These are phyloP conservation scores for Hydrophis major DNA, from an alignment of 2,797 vertebrate species.

Conservation along the genomic window DNA sequence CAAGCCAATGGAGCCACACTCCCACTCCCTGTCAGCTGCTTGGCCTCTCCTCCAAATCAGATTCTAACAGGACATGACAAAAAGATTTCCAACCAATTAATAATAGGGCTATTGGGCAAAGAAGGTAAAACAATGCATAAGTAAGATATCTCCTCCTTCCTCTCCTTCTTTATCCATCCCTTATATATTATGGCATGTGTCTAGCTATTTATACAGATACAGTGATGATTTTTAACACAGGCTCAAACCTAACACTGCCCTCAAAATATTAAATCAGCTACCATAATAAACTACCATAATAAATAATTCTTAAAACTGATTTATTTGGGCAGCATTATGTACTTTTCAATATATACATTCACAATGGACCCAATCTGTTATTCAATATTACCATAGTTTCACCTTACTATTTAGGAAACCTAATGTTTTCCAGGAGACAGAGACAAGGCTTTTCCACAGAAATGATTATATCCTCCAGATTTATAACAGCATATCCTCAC, in stretches of 20 bases:
- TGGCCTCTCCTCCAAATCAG: too few relatives aligned
- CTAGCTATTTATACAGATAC: neutral
- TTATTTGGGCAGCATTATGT: neutral
- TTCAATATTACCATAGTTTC: neutral
- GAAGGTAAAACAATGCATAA: neutral
- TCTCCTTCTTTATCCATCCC: neutral
- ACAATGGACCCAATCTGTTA: neutral
- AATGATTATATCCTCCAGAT: neutral
- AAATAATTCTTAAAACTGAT: neutral
- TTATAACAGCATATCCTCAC: neutral
- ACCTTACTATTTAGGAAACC: constrained; percentile 20
- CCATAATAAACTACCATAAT: neutral
- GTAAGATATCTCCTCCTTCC: neutral
- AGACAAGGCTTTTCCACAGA: neutral
- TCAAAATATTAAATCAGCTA: neutral
- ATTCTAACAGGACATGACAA: too few relatives aligned
- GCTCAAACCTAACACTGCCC: neutral
- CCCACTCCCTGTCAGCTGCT: too few relatives aligned
- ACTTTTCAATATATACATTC: neutral
- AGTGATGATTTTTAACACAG: neutral
- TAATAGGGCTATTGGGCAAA: neutral
- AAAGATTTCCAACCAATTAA: neutral
- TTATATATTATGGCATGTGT: neutral
- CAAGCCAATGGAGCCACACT: too few relatives aligned
- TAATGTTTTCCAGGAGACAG: neutral